These are phyloP conservation scores for Ophion ellenae DNA, from an alignment of 2,888 invertebrate genomes.

Conservation along the genomic window DNA sequence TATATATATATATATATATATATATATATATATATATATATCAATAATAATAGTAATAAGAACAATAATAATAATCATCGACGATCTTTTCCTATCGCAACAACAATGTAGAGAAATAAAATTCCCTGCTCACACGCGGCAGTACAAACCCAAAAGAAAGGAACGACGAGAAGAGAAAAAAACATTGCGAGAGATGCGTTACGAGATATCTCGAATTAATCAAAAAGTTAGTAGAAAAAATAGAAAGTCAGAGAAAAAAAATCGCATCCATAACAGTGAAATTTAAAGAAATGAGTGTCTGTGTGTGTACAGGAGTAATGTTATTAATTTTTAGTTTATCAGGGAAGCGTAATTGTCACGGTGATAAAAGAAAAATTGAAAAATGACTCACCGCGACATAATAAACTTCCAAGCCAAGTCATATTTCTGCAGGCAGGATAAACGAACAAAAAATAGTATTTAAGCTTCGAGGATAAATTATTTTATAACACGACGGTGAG, in stretches of 20 bases:
- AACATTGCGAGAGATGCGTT: conserved; percentile 2
- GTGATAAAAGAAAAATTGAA: neutral
- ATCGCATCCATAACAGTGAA: conserved; percentile 45
- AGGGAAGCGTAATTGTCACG: conserved; percentile 16
- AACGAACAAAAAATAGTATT: conserved; percentile 64
- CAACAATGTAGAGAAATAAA: conserved; percentile 25
- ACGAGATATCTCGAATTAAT: conserved; percentile 49
- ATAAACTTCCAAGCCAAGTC: conserved; percentile 53
- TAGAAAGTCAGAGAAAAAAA: conserved; percentile 10
- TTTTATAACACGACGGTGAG: conserved; percentile 68
- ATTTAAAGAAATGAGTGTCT: conserved; percentile 52
- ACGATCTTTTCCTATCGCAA: conserved; percentile 49
- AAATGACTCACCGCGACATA: neutral
- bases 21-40: too few relatives aligned
- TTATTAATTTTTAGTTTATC: conserved; percentile 49
- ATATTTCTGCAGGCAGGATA: conserved; percentile 79
- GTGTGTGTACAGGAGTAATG: conserved; percentile 62
- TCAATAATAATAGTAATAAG: neutral
- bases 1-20: too few relatives aligned
- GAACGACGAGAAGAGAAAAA: conserved; percentile 13
- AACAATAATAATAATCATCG: conserved; percentile 4
- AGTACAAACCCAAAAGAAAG: conserved; percentile 47
- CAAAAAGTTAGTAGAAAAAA: conserved; percentile 39
- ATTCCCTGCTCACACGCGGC: conserved; percentile 51
- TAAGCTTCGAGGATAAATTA: conserved; percentile 74